A percentile compares a stretch with the other conserved stretches of the same genome.
Conservation (phyloP, 2,888 invertebrate species). For the Clitarchus hookeri region DNA sequence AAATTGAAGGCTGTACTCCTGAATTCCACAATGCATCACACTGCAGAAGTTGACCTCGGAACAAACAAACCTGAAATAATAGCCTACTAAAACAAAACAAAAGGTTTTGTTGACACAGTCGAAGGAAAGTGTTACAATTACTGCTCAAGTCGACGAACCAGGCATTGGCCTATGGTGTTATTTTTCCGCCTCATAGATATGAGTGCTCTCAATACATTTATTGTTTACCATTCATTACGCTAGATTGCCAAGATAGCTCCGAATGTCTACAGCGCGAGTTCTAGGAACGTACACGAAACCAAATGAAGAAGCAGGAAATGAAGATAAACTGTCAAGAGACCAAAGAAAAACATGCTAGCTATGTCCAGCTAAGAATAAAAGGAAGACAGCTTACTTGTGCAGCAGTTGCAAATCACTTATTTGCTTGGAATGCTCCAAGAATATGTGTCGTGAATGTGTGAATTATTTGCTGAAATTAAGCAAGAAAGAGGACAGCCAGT, state of each 20-base stretch:
- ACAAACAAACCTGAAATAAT: slow-evolving; percentile 45
- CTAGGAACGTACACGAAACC: not conserved
- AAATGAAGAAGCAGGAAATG: not conserved
- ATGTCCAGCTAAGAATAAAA: not conserved
- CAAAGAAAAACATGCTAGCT: not conserved
- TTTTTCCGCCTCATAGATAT: slow-evolving; percentile 44
- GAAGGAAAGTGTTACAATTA: slow-evolving; percentile 46
- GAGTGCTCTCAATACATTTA: slow-evolving; percentile 2
- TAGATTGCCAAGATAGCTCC: slow-evolving; percentile 7
- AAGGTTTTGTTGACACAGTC: slow-evolving; percentile 44
- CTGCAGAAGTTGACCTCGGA: slow-evolving; percentile 28
- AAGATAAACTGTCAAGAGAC: not conserved
- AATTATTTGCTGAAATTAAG: not conserved
- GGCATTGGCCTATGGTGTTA: slow-evolving; percentile 43
- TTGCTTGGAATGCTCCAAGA: not conserved
- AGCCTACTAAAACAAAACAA: slow-evolving; percentile 45
- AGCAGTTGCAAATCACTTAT: not conserved
- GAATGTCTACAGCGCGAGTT: not conserved
- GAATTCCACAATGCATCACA: slow-evolving; percentile 39
- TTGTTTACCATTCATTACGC: too few species aligned
- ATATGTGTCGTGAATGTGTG: not conserved
- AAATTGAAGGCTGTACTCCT: slow-evolving; percentile 44
- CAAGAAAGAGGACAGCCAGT: too few species aligned
- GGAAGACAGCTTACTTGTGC: slow-evolving; percentile 16
- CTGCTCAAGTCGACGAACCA: slow-evolving; percentile 41